Evolutionary conservation across 2,888 invertebrate species (phyloP), one percentile per base, ranked within the genome.

Genomic region (Acleris laterana): DNA sequence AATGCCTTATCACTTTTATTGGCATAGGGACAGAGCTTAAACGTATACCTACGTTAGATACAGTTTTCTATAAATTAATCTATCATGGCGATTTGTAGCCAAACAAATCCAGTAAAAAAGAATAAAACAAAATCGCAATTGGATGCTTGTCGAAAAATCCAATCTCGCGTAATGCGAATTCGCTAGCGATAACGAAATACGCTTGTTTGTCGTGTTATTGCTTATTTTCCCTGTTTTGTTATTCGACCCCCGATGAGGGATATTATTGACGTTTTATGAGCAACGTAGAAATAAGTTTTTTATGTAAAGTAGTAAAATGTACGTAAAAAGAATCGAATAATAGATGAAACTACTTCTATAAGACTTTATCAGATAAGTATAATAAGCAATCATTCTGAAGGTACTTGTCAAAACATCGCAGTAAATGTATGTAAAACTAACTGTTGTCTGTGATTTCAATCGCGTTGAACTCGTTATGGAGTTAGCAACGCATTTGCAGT

Each of bases 101-200:
- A 38, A 38, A 38, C 38, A 38, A 32, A 32, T 32, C 13, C 32
- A 32, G 32, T 32, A 32, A 11, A 38, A 38, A 38, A 38, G 9
- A 38, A 49, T 20, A 48, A 62, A 58, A 61, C 20, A 48, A 48
- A 64, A 59, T 49, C 28, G 57, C 68, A 68, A 72, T 70, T 70
- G 64, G 69, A 72, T 70, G 68, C 68, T 68, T 67, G 69, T 69
- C 66, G 59, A 68, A 67, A 69, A 72, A 69, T 68, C 69, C 71
- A 72, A 72, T 72, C 70, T 70, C 67, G 42, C 62, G 69, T 72
- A 70, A 70, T 68, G 70, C 50, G 65, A 68, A 58, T 68, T 68
- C 49, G 44, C 46, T 16, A 25, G 60, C 65, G 65, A 68, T 63
- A 68, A 32, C 55, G 22, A 44, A 51, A 61, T 64, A 59, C 50